Conservation (phyloP, 2,797 vertebrate genomes). For the Anabacerthia variegaticeps region DNA sequence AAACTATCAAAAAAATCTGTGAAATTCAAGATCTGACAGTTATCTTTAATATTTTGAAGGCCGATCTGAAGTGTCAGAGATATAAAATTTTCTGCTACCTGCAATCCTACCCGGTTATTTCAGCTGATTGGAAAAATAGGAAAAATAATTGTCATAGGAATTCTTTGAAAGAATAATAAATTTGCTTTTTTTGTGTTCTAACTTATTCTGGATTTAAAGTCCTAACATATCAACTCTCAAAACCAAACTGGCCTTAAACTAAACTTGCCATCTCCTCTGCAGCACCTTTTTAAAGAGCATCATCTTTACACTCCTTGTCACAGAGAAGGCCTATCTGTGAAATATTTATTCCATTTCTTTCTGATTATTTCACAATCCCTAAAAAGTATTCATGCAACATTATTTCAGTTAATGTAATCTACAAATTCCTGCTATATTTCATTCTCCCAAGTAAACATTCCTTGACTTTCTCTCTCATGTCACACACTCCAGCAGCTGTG, state of each 20-base stretch:
- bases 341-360: constrained; percentile 15
- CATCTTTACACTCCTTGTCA: neutral
- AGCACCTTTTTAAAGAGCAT: neutral
- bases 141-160: neutral
- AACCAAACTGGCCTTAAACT: neutral
- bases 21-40: neutral
- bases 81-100: neutral
- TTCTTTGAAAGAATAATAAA: neutral
- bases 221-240: neutral
- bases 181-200: neutral
- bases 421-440: constrained; percentile 32
- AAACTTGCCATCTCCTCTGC: neutral
- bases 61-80: neutral
- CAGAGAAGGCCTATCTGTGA: neutral
- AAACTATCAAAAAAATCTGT: neutral
- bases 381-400: constrained; percentile 11
- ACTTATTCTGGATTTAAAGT: neutral
- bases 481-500: constrained; percentile 54
- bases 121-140: neutral
- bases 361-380: neutral
- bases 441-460: constrained; percentile 23
- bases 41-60: neutral
- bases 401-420: constrained; percentile 49
- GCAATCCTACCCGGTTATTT: neutral
- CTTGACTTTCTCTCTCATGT: constrained; percentile 22